A percentile compares a stretch with the other conserved stretches of the same genome.
Conservation (phyloP, 2,888 invertebrate species). For the Tricholauxania praeusta region DNA sequence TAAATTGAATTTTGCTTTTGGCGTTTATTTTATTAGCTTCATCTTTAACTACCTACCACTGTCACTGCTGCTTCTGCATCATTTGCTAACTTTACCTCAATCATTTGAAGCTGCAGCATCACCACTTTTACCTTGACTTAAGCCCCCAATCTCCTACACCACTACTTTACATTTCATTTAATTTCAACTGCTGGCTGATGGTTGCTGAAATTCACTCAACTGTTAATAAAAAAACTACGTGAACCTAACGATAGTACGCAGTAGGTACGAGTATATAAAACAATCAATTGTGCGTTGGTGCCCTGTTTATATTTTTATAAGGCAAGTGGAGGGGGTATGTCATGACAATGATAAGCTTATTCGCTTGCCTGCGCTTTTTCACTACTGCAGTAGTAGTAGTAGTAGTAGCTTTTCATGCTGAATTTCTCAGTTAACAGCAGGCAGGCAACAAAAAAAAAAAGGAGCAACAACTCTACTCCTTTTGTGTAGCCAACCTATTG, state of each 20-base stretch:
- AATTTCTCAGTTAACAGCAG: no score
- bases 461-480: not conserved
- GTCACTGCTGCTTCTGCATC: not conserved
- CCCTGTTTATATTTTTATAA: not conserved
- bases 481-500: constrained; percentile 18
- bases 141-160: not conserved
- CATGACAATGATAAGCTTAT: constrained; percentile 15
- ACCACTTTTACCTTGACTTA: not conserved
- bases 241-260: not conserved
- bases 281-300: constrained; percentile 22
- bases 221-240: constrained; percentile 17
- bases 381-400: not conserved
- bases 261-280: not conserved
- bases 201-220: constrained; percentile 11
- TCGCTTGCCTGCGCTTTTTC: not conserved
- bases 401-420: constrained; percentile 4
- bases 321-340: not conserved
- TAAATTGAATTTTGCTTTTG: constrained; percentile 17
- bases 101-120: no score
- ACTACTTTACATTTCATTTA: constrained; percentile 24
- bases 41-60: not conserved
- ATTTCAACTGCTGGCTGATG: constrained; percentile 16
- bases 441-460: not conserved
- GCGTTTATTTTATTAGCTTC: constrained; percentile 17
- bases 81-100: not conserved